Evolutionary conservation across 2,888 invertebrate genomes (phyloP).

Genomic region (Polymixis lichenea): DNA sequence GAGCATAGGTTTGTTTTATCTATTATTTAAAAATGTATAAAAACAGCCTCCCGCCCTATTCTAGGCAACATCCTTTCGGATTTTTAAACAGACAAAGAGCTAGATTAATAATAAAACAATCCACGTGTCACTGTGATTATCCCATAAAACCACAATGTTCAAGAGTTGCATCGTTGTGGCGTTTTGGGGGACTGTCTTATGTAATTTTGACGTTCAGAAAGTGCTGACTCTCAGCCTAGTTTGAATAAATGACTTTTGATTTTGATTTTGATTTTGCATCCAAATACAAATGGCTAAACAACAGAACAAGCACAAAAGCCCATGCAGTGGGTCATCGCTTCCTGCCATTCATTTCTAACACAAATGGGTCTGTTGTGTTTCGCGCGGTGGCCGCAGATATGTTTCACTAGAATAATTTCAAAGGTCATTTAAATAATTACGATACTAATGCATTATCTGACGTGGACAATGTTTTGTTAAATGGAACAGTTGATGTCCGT

Average conservation of each 20-base stretch:
- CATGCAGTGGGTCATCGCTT: conserved; percentile 52
- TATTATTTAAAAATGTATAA: too few species aligned
- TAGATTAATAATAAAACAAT: neutral
- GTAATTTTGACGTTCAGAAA: too few species aligned
- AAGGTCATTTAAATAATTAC: conserved; percentile 62
- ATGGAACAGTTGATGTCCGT: conserved; percentile 21
- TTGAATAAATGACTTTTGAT: too few species aligned
- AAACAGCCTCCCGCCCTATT: too few species aligned
- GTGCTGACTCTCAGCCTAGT: too few species aligned
- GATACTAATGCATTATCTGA: conserved; percentile 48
- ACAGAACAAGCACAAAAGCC: conserved; percentile 46
- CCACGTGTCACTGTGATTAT: neutral
- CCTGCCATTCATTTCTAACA: conserved; percentile 60
- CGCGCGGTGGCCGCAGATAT: conserved; percentile 8
- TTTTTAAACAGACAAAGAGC: neutral
- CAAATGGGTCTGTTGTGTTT: conserved; percentile 43
- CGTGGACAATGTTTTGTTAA: conserved; percentile 37
- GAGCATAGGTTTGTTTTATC: too few species aligned
- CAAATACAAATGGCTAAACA: conserved; percentile 9
- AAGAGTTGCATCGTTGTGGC: too few species aligned
- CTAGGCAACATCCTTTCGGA: neutral
- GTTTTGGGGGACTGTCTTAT: too few species aligned
- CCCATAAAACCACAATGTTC: conserved; percentile 5
- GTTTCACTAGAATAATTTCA: conserved; percentile 52
- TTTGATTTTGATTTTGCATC: too few species aligned